Base-by-base conservation (phyloP, 37 sponge, comb jelly and placozoan genomes). In the Ianthella basta region DNA sequence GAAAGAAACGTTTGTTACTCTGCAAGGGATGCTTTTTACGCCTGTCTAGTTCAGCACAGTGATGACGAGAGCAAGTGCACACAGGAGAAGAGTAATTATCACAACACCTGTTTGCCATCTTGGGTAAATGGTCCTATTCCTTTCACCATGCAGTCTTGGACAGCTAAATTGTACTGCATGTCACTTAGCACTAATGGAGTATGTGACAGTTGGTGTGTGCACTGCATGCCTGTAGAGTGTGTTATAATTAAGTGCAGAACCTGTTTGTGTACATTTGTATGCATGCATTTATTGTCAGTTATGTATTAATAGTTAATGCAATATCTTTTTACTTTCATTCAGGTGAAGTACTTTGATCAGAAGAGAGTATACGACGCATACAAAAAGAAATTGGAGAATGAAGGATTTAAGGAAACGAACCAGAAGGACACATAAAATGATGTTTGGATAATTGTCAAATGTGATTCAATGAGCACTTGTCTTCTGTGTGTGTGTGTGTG, bases 311-410 rank as follows among this genome's bases (percentile, higher is more conserved):
- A n/a, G n/a, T n/a, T n/a, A n/a, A n/a, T n/a, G n/a, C n/a, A n/a
- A n/a, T n/a, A n/a, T n/a, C n/a, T 23, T 6, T 25, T 55, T 79
- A 50, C 56, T 50, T 18, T 50, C 29, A n/a, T 39, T 16, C 61
- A 93, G 94, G 94, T 93, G 63, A 93, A 87, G 67, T 63, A 93
- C 63, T 93, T 93, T 82, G 90, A 93, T 21, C 87, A 79, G 60
- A 93, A 89, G 44, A 84, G 86, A 37, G 82, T 93, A 16, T 89
- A 75, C 67, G 94, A 93, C 30, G 81, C 87, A 23, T 93, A 93
- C 67, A 87, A 87, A 39, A 87, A 84, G 60, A 93, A 93, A 74
- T 38, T 93, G 27, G 86, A 93, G 25, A 82, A 75, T 5, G 78
- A 75, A 4, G 78, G 78, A 40, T 25, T 40, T 25, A 1, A 18